These are phyloP conservation scores for Ectropis crepuscularia DNA, from an alignment of 2,888 invertebrate genomes.

Conservation along the genomic window DNA sequence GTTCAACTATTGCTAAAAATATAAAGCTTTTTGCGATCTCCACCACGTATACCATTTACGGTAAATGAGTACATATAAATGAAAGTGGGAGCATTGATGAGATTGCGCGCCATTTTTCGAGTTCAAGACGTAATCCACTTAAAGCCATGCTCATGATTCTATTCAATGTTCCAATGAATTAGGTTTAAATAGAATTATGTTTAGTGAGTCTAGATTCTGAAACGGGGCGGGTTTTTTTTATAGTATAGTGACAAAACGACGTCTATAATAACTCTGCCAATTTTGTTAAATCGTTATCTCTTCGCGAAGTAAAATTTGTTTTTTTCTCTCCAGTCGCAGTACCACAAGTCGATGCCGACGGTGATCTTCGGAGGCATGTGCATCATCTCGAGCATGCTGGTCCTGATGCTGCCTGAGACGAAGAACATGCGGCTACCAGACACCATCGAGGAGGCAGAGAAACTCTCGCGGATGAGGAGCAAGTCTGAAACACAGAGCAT, in stretches of 20 bases:
- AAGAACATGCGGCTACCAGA: slow-evolving; percentile 87
- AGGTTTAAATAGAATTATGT: slow-evolving; percentile 11
- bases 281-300: too few relatives aligned
- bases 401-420: slow-evolving; percentile 89
- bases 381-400: slow-evolving; percentile 84
- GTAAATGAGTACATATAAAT: slow-evolving; percentile 14
- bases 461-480: slow-evolving; percentile 66
- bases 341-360: slow-evolving; percentile 84
- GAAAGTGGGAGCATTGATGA: slow-evolving; percentile 13
- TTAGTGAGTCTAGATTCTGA: background rate
- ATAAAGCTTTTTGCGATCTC: slow-evolving; percentile 8
- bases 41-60: slow-evolving; percentile 9
- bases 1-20: slow-evolving; percentile 7
- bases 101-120: slow-evolving; percentile 13
- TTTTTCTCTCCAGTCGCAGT: slow-evolving; percentile 61
- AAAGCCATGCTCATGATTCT: slow-evolving; percentile 4
- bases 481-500: slow-evolving; percentile 48
- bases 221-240: background rate
- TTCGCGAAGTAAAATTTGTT: too few relatives aligned
- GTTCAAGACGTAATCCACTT: slow-evolving; percentile 18
- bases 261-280: too few relatives aligned
- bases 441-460: slow-evolving; percentile 88
- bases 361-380: slow-evolving; percentile 87
- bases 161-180: slow-evolving; percentile 12
- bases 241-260: too few relatives aligned